Base-by-base conservation (phyloP, 2,797 vertebrate genomes). In the Platalea minor region DNA sequence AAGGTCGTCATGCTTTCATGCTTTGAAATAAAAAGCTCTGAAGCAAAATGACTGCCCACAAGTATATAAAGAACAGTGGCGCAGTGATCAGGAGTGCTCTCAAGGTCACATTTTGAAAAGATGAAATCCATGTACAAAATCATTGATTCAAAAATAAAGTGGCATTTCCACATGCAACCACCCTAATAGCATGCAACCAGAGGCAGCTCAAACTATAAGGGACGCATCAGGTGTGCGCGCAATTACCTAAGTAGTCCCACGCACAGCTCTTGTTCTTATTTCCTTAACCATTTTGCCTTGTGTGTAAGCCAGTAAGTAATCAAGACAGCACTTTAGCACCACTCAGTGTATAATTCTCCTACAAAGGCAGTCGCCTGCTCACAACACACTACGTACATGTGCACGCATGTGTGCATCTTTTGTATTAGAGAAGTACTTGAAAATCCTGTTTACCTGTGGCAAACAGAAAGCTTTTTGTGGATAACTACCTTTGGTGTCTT, bases 1-100 rank as follows among this genome's bases (percentile, higher is more conserved):
- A 93, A 96, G 96, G 96, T 97, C 95, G 93, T 96, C 95, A 97
- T 90, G 97, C 97, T 96, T 96, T 94, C 80, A 63, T 96, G 96
- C 91, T 79, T 93, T 77, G 88, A 96, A 97, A 97, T 92, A 96
- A 94, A 97, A 94, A 75, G 82, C 65, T 84, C 53, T 53, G 75
- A 89, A 89, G 80, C 35, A 89, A 93, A 93, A 95, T 53, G 43
- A 95, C 75, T 88, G 45, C 75, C 60, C 82, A 86, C 70, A 87
- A 88, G 75, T 78, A 88, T 83, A 86, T 68, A 85, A 91, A 93
- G 67, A 91, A 93, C 45, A 82, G 82, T 13, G 31, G 73, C 37
- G 63, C 51, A 85, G 37, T 28, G 24, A 92, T 80, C 25, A 69
- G 69, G 43, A 83, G 25, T 25, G 23, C 73, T 90, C 64, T 64